Evolutionary conservation across 2,797 vertebrate species (phyloP).

Genomic region (Crossoptilon crossoptilon): DNA sequence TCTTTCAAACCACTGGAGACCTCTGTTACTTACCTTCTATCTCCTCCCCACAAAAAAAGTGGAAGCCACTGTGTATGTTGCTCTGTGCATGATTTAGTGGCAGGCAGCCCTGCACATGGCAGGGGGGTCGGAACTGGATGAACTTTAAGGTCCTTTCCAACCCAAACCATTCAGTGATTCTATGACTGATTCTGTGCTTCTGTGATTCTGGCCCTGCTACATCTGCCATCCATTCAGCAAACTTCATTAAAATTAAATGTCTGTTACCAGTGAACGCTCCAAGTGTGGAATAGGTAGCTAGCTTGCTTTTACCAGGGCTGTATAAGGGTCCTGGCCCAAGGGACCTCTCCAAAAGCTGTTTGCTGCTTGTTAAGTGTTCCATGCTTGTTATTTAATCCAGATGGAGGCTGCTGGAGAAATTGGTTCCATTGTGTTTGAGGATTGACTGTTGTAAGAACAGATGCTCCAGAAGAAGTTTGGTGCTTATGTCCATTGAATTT

Average conservation of each 20-base stretch:
- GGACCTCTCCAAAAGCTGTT: background rate
- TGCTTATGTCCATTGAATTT: background rate
- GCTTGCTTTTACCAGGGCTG: background rate
- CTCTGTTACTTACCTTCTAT: background rate
- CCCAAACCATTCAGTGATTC: background rate
- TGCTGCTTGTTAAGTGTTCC: background rate
- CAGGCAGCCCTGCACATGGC: background rate
- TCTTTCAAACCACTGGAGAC: background rate
- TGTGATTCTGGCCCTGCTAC: background rate
- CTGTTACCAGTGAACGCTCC: background rate
- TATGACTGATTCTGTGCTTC: background rate
- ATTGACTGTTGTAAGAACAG: background rate
- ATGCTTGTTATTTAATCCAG: background rate
- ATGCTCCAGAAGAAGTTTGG: background rate
- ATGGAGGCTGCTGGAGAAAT: background rate
- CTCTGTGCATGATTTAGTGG: background rate
- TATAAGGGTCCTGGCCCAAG: background rate
- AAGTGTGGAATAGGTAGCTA: background rate
- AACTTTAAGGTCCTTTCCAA: background rate
- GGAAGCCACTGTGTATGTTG: background rate
- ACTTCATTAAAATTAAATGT: background rate
- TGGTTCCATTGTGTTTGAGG: background rate
- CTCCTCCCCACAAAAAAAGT: background rate
- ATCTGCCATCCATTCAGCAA: background rate
- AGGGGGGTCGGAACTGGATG: background rate